Base-by-base conservation (phyloP, 2,797 vertebrate genomes). In the Paratrypauchen microcephalus region DNA sequence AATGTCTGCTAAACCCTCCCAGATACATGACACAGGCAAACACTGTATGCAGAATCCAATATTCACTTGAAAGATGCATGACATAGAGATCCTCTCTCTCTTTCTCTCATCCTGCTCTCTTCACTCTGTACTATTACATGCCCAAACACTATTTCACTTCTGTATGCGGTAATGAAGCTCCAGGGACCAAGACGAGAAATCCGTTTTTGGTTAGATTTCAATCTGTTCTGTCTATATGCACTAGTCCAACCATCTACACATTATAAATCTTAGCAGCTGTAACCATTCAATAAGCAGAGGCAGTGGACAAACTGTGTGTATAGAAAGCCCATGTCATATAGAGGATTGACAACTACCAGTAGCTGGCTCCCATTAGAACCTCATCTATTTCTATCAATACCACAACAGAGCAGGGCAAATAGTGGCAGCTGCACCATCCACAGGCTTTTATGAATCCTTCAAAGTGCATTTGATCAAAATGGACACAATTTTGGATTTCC, bases 311-410 rank as follows among this genome's bases (percentile, higher is more conserved):
- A 82, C 66, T 72, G 66, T 28, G 67, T 76, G 36, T 58, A 68
- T 30, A 55, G 75, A 67, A 70, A 79, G 77, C 62, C 28, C 1
- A 26, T 62, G 70, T 80, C 68, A 66, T 56, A 77, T 69, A 72
- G 63, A 59, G 77, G 76, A 76, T 71, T 74, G 75, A 83, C 77
- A 76, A 71, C 70, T 32, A 75, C 57, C 71, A 71, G 78, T 80
- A 79, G 83, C 71, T 75, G 45, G 39, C 81, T 71, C 74, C 84
- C 78, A 87, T 86, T 85, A 85, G 73, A 60, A 65, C 60, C 74
- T 77, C 69, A 81, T 90, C 81, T 85, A 81, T 78, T 86, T 73
- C 84, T 67, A 84, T 88, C 85, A 87, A 63, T 77, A 76, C 69
- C 75, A 75, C 79, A 65, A 70, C 18, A 73, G 47, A 65, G 56